phyloP scores from a whole-genome alignment of 1,140 invertebrate species.

The Euglossa dilemma region DNA sequence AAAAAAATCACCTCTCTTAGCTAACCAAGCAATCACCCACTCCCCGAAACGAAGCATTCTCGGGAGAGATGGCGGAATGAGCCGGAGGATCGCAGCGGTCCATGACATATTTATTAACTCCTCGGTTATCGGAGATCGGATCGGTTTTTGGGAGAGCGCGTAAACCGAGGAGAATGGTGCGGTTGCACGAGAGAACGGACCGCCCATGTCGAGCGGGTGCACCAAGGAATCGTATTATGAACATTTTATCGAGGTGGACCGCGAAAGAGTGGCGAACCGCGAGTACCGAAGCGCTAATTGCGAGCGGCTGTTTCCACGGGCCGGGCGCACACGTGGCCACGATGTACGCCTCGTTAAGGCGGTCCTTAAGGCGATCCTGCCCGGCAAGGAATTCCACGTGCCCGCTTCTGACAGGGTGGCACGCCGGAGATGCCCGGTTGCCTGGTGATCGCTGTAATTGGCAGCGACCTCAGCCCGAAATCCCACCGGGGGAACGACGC shows the following conservation, averaged over 20 bases:
- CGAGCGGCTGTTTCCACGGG: slow-evolving; percentile 46
- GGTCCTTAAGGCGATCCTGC: slow-evolving; percentile 53
- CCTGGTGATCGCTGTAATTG: slow-evolving; percentile 15
- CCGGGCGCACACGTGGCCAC: slow-evolving; percentile 38
- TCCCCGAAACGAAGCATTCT: background rate
- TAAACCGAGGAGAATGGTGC: slow-evolving; percentile 46
- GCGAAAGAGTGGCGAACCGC: slow-evolving; percentile 64
- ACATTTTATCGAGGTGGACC: slow-evolving; percentile 66
- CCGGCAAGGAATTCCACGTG: slow-evolving; percentile 47
- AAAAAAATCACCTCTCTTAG: too few species aligned
- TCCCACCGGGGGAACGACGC: background rate
- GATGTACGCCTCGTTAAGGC: slow-evolving; percentile 62
- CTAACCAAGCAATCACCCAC: background rate
- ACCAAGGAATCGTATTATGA: slow-evolving; percentile 65
- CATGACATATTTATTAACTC: slow-evolving; percentile 59
- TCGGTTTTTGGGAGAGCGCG: slow-evolving; percentile 39
- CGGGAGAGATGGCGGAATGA: too few species aligned
- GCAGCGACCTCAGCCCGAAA: background rate
- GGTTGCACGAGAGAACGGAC: slow-evolving; percentile 16
- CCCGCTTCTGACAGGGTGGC: background rate
- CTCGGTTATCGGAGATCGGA: slow-evolving; percentile 48
- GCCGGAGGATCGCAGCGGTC: background rate
- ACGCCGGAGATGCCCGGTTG: background rate
- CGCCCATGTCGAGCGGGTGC: slow-evolving; percentile 60
- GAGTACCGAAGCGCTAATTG: slow-evolving; percentile 71